Base-by-base conservation (phyloP, 2,797 vertebrate species). In the Scleropages formosus region DNA sequence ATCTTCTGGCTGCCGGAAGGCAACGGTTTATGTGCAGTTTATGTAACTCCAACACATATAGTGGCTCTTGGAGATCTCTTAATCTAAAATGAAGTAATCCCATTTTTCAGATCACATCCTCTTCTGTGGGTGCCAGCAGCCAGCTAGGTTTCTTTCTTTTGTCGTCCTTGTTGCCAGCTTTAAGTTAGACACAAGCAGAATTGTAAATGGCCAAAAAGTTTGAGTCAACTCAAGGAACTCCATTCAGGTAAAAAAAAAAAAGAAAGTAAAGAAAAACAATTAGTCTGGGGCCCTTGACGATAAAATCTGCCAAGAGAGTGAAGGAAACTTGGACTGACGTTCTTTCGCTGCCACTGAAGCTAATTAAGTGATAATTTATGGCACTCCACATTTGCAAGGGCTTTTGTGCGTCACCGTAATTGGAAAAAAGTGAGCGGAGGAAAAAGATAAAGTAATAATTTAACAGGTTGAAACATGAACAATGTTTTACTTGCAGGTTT, bases 291-390 rank as follows among this genome's bases (percentile, higher is more conserved):
- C 84, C 81, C 85, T 90, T 85, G 86, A 89, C 88, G 87, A 87
- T 85, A 84, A 72, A 85, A 88, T 89, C 86, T 88, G 88, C 83
- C 82, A 78, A 82, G 75, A 77, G 80, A 78, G 84, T 87, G 86
- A 88, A 89, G 85, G 85, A 86, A 88, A 89, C 83, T 88, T 87
- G 82, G 85, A 85, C 84, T 83, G 86, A 82, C 85, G 83, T 66
- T 84, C 82, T 88, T 74, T 86, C 82, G 82, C 82, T 74, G 72
- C 82, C 80, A 81, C 67, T 56, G 81, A 73, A 78, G 78, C 85
- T 89, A 89, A 90, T 91, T 90, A 89, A 84, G 83, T 87, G 86
- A 83, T 88, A 87, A 90, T 88, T 90, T 83, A 90, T 87, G 86
- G 86, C 85, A 77, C 88, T 88, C 80, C 78, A 86, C 86, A 85